Evolutionary conservation across 1,140 invertebrate genomes (phyloP), one percentile per base, ranked within the genome.

Genomic region (Cydia strobilella): DNA sequence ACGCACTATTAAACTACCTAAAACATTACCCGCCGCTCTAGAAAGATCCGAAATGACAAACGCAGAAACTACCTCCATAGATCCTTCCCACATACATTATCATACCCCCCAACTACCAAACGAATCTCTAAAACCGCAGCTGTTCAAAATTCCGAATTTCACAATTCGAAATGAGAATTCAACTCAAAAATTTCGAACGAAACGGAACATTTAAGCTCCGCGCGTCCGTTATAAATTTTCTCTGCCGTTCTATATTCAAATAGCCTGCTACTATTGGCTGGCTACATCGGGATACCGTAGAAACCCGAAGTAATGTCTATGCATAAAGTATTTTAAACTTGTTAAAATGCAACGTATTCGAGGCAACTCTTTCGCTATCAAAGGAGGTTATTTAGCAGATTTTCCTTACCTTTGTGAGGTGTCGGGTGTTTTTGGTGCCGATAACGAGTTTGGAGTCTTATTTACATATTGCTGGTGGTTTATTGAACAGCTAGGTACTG

Each of bases 311-410:
- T 90, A 90, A 90, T 90, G 85, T 90, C 90, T 90, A 91, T 91
- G 90, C 90, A 91, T 91, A 91, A 91, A 91, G 87, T 90, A 91
- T 90, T 91, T 90, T 90, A 90, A 91, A 91, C 87, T 91, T 86
- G 90, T 90, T 91, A 90, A 91, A 90, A 91, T 91, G 88, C 90
- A 91, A 88, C 87, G 88, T 90, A 86, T 85, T 90, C 83, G 62
- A 54, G 79, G 74, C 74, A 76, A 76, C 73, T 76, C 77, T 76
- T 79, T 79, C 75, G 75, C 73, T 82, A 82, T 88, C 86, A 88
- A 89, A 86, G 80, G 84, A 82, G 83, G 86, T 88, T 88, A 86
- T 86, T 89, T 87, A 84, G 80, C 80, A 74, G 80, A 81, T 86
- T 80, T 81, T 80, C 54, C 80, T 82, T 69, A 42, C 65, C 65